Percentiles rank a stretch among this genome's conserved stretches.
phyloP scores from a whole-genome alignment of 2,888 invertebrate species.

The Oscheius sp. region DNA sequence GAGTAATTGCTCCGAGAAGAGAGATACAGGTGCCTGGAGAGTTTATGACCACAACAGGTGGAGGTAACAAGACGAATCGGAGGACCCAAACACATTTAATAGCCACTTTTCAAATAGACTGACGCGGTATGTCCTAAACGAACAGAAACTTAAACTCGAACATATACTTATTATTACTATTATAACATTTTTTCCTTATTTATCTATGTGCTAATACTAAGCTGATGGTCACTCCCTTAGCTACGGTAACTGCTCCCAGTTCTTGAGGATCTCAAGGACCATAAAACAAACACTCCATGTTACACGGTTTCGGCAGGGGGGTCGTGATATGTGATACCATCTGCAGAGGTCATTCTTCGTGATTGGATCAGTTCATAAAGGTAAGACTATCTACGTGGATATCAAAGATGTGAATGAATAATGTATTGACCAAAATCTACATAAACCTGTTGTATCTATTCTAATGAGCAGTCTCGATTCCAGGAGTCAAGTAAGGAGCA shows the following conservation, averaged over 20 bases:
- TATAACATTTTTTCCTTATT: too few relatives aligned
- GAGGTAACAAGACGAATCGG: background rate
- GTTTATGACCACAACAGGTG: conserved; percentile 2
- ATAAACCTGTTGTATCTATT: conserved; percentile 16
- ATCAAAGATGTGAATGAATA: background rate
- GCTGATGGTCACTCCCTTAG: too few relatives aligned
- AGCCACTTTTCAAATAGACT: too few relatives aligned
- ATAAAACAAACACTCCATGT: conserved; percentile 18
- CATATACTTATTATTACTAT: too few relatives aligned
- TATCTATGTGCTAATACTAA: too few relatives aligned
- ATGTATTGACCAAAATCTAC: conserved; percentile 26
- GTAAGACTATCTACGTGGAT: background rate
- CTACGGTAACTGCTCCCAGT: conserved; percentile 2
- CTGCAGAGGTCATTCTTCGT: conserved; percentile 15
- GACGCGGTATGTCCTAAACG: too few relatives aligned
- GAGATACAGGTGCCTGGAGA: too few relatives aligned
- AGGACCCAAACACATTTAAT: too few relatives aligned
- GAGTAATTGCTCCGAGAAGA: background rate
- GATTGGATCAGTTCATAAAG: conserved; percentile 14
- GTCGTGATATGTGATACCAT: too few relatives aligned
- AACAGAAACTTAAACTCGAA: too few relatives aligned
- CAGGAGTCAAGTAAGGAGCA: conserved; percentile 55
- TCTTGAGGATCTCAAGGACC: conserved; percentile 1
- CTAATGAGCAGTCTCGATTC: conserved; percentile 46
- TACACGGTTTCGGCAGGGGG: background rate